Evolutionary conservation across 1,140 invertebrate genomes (phyloP), one percentile per base, ranked within the genome.

Genomic region (Cephus cinctus): DNA sequence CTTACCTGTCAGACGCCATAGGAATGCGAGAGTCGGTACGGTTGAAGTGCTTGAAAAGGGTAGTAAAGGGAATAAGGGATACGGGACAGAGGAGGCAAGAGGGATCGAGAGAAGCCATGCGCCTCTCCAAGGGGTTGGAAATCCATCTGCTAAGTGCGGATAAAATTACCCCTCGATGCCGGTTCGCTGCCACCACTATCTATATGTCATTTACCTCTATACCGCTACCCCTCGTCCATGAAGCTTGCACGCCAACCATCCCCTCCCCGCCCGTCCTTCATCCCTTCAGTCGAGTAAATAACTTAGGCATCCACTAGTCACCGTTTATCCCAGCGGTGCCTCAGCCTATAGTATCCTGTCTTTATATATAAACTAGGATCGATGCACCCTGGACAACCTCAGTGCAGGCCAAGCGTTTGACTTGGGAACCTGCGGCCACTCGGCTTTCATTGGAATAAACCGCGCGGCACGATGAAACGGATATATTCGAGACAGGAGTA

Each of bases 141-240:
- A 64, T 64, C 59, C 61, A 68, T 63, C 60, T 61, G 60, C 56
- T 66, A 63, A 68, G 61, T 64, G 59, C 56, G 57, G 59, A 66
- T 69, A 61, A 65, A 66, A 66, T 66, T 65, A 63, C 58, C 52
- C 53, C 54, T 54, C 41, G 23, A 50, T 34, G 20, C 41, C 49
- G 45, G 47, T 34, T 31, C 32, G 43, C 41, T n/a, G 11, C 40
- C 46, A 50, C 32, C 48, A 27, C 47, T 42, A 42, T 15, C 43
- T 47, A 9, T 30, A 9, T 9, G 9, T 30, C 12, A 15, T 36
- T 18, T 15, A 36, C 14, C 2, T 18, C 19, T 3, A 6, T 8
- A 14, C 49, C 31, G 34, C 40, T 5, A 20, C 22, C 25, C 31
- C 34, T 45, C 41, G 21, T 36, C 41, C 18, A 8, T 23, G 21